Evolutionary conservation across 2,113 vertebrate genomes (phyloP).

Genomic region (Phaetusa simplex): DNA sequence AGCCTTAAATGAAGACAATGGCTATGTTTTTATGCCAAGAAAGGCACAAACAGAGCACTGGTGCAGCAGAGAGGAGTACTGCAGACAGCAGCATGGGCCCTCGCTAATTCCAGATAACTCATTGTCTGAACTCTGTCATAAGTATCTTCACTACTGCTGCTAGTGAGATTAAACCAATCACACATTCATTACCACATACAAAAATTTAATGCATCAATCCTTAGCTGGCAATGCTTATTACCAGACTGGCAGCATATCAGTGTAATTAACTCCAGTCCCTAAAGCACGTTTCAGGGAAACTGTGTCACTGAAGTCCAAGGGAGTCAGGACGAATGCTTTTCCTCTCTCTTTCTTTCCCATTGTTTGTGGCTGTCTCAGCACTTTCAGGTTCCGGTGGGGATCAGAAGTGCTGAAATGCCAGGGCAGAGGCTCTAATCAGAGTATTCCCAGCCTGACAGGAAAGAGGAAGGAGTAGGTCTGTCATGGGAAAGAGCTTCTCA

Average conservation of each 20-base stretch:
- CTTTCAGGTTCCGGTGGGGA: neutral
- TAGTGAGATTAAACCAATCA: neutral
- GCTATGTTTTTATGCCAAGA: neutral
- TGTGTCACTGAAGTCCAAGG: neutral
- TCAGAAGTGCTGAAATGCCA: constrained; percentile 3
- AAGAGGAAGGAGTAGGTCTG: constrained; percentile 16
- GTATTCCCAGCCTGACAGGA: constrained; percentile 19
- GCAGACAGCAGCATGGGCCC: neutral
- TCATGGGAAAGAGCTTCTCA: neutral
- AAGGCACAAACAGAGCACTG: neutral
- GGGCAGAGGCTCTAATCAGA: constrained; percentile 41
- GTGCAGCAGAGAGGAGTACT: neutral
- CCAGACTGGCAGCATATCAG: neutral
- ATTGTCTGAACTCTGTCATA: neutral
- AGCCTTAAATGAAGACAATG: neutral
- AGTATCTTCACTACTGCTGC: neutral
- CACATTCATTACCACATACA: neutral
- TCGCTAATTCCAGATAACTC: neutral
- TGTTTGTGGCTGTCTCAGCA: constrained; percentile 31
- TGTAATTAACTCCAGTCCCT: neutral
- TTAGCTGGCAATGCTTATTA: neutral
- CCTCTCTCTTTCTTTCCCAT: constrained; percentile 7
- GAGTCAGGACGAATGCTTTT: neutral
- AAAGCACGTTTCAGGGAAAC: neutral
- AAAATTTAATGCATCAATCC: neutral